Conservation (phyloP, 2,113 vertebrate genomes). For the Turnix velox region DNA sequence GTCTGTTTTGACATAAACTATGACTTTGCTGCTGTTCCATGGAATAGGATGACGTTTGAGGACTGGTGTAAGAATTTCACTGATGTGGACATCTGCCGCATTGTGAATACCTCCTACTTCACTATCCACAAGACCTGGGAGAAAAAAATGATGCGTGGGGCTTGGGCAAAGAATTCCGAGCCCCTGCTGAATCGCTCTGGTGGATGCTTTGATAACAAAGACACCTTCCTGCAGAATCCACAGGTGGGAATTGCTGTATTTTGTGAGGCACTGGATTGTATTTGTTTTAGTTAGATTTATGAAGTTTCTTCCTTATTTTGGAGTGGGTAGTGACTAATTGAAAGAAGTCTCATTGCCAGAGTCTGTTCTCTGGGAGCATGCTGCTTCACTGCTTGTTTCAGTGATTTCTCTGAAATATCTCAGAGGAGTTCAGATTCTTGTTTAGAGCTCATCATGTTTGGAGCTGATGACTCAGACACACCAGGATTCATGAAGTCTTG, state of each 20-base stretch:
- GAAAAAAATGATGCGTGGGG: constrained; percentile 76
- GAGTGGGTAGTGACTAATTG: background rate
- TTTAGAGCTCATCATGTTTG: background rate
- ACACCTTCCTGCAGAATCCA: constrained; percentile 94
- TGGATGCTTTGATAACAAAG: constrained; percentile 86
- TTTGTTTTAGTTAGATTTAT: background rate
- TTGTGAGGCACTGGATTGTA: background rate
- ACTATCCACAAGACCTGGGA: constrained; percentile 86
- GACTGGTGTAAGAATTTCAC: constrained; percentile 92
- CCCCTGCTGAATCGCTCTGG: constrained; percentile 85
- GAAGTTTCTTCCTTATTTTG: background rate
- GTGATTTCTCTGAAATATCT: background rate
- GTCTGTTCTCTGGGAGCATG: background rate
- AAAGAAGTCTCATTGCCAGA: background rate
- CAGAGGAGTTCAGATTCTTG: background rate
- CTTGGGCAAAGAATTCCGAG: constrained; percentile 82
- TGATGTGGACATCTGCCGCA: constrained; percentile 82
- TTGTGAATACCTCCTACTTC: constrained; percentile 86
- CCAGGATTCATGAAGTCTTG: background rate
- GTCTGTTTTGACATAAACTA: background rate
- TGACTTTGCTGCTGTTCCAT: background rate
- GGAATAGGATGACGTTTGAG: constrained; percentile 86
- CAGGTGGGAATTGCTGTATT: constrained; percentile 76
- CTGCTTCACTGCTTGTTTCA: background rate
- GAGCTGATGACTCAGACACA: background rate